Evolutionary conservation across 2,888 invertebrate species (phyloP), one percentile per base, ranked within the genome.

Genomic region (Fragum fragum): DNA sequence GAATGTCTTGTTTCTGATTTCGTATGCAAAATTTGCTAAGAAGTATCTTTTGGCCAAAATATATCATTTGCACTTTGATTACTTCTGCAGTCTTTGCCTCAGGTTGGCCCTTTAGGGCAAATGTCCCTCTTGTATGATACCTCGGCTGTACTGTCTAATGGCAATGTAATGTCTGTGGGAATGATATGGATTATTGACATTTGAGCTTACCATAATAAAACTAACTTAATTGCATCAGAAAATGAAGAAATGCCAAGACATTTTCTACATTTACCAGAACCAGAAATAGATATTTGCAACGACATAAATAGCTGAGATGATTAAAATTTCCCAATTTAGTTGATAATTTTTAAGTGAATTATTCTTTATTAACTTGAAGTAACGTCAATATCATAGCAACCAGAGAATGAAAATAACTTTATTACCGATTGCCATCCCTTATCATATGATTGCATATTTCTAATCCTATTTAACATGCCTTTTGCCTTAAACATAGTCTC

Each of bases 311-410:
- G 47, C 47, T 9, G 14, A 3, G 47, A n/a, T n/a, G 47, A 47
- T 47, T 47, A 47, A 47, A 47, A 47, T n/a, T 47, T 47, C n/a
- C 47, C 16, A 47, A 14, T 47, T 47, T 47, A 14, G 47, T 47
- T 14, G 47, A 47, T 47, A 47, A 47, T 18, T 47, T 47, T 47
- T 16, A 9, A 47, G 47, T 18, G 47, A 47, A 47, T 47, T 47
- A 47, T 47, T 47, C 47, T 47, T 47, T n/a, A 47, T 47, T 5
- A 14, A 47, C 47, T 47, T 47, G n/a, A 47, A 47, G 14, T 47
- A 47, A 47, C 47, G 47, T 47, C 47, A 47, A 3, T 47, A 47
- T n/a, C 47, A n/a, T 47, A 47, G 47, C 47, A 47, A 47, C 47
- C 47, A 47, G 47, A 47, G 47, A 14, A 3, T 47, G 5, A n/a